Percentiles rank a stretch among this genome's conserved stretches.
Conservation (phyloP, 2,797 vertebrate genomes). For the Gymnothorax javanicus region DNA sequence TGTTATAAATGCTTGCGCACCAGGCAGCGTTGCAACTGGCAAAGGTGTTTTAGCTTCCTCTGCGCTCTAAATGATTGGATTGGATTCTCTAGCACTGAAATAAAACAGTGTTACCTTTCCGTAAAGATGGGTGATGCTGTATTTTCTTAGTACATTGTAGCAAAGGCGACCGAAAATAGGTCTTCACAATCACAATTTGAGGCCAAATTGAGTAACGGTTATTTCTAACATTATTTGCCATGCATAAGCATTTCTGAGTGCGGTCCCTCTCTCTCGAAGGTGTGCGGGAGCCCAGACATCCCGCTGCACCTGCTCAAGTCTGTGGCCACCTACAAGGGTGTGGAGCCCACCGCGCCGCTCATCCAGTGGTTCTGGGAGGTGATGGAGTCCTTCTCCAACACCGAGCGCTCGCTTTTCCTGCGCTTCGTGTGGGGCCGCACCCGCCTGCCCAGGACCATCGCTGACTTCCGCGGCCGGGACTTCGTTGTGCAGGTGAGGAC, state of each 20-base stretch:
- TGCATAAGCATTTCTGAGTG: background rate
- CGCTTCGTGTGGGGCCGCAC: conserved; percentile 98
- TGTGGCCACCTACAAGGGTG: conserved; percentile 95
- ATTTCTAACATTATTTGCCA: no score
- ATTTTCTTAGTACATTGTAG: no score
- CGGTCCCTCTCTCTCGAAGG: conserved; percentile 65
- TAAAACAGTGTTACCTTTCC: no score
- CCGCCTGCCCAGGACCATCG: conserved; percentile 93
- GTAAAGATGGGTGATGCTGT: no score
- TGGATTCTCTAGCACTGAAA: no score
- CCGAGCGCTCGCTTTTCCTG: conserved; percentile 94
- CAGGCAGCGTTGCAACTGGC: no score
- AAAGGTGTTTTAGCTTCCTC: no score
- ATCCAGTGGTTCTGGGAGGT: conserved; percentile 99
- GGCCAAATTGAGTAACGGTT: no score
- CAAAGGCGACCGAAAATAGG: no score
- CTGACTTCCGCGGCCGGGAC: conserved; percentile 96
- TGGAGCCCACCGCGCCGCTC: conserved; percentile 89
- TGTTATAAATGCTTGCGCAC: no score
- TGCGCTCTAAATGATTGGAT: no score
- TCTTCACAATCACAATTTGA: no score
- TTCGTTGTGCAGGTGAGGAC: conserved; percentile 92
- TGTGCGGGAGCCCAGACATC: conserved; percentile 97
- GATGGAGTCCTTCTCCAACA: conserved; percentile 98
- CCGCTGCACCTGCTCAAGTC: conserved; percentile 96